These are phyloP conservation scores for Halcyon senegalensis DNA, from an alignment of 2,113 vertebrate genomes.

Conservation along the genomic window DNA sequence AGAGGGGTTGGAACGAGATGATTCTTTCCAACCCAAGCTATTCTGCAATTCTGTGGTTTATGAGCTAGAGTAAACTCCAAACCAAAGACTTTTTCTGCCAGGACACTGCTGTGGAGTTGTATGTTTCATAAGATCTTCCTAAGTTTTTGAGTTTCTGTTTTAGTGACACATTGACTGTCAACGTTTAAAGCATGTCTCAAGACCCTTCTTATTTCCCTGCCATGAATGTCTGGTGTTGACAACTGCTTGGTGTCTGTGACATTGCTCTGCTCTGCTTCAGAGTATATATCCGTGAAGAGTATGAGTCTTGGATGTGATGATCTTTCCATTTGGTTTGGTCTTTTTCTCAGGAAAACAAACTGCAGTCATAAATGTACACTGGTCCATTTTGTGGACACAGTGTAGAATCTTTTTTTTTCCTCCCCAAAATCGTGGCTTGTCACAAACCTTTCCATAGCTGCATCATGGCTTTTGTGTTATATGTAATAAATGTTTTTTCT, in stretches of 20 bases:
- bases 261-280: background rate
- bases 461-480: background rate
- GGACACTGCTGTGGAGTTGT: background rate
- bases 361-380: background rate
- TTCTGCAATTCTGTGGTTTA: too few species aligned
- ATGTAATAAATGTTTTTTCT: background rate
- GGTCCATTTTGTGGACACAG: background rate
- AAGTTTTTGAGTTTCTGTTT: background rate
- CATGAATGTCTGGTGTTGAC: background rate
- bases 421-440: background rate
- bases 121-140: background rate
- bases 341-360: background rate
- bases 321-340: background rate
- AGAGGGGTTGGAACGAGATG: too few species aligned
- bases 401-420: background rate
- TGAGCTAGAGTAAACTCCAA: background rate
- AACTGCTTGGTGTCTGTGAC: background rate
- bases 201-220: background rate
- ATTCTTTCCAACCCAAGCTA: too few species aligned
- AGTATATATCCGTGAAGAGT: background rate
- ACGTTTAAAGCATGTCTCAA: background rate
- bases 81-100: background rate
- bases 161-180: background rate
- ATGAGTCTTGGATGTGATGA: background rate
- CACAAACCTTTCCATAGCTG: background rate